phyloP scores from a whole-genome alignment of 2,888 invertebrate genomes.

The Aphrophora alni region DNA sequence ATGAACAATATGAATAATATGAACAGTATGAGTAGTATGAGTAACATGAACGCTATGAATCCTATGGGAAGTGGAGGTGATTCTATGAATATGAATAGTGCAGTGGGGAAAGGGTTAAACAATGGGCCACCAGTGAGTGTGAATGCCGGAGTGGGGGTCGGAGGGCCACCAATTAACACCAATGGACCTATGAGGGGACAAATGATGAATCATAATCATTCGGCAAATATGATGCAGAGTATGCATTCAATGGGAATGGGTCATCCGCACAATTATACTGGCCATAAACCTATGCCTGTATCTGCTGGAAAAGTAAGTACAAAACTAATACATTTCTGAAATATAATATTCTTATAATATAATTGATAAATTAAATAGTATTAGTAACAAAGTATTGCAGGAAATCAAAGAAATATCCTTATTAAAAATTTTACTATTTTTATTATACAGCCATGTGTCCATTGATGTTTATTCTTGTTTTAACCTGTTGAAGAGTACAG shows the following conservation, averaged over 20 bases:
- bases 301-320: slow-evolving; percentile 80
- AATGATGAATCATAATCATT: slow-evolving; percentile 58
- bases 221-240: slow-evolving; percentile 35
- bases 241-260: slow-evolving; percentile 50
- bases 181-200: slow-evolving; percentile 52
- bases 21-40: slow-evolving; percentile 17
- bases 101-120: slow-evolving; percentile 60
- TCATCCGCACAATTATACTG: slow-evolving; percentile 58
- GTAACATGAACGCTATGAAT: slow-evolving; percentile 44
- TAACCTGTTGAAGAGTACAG: no score
- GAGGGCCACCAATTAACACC: slow-evolving; percentile 43
- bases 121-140: slow-evolving; percentile 47
- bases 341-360: no score
- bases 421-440: no score
- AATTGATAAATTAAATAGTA: no score
- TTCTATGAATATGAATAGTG: slow-evolving; percentile 62
- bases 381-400: no score
- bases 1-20: slow-evolving; percentile 45
- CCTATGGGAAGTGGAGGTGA: slow-evolving; percentile 53
- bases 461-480: no score
- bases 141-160: not conserved
- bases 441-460: no score
- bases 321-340: no score
- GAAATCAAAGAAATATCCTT: no score
- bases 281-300: slow-evolving; percentile 88